Conservation (phyloP, 1,140 invertebrate species). For the Anthonomus grandis region DNA sequence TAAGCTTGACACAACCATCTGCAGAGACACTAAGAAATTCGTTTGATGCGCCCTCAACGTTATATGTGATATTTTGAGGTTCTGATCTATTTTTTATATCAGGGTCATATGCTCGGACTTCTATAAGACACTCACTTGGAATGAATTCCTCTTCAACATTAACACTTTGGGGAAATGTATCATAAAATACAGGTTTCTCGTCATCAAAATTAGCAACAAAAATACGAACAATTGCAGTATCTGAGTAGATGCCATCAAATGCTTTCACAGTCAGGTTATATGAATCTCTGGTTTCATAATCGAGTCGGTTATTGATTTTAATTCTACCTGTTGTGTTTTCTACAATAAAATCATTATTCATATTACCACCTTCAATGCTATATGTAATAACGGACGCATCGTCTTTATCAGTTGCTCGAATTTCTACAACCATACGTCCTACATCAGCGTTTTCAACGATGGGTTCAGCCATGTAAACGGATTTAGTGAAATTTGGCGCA, state of each 20-base stretch:
- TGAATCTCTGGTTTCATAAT: slow-evolving; percentile 79
- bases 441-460: slow-evolving; percentile 80
- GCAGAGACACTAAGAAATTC: slow-evolving; percentile 64
- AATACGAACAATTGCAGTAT: slow-evolving; percentile 71
- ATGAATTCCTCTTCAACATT: slow-evolving; percentile 70
- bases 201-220: slow-evolving; percentile 81
- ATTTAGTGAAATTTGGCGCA: slow-evolving; percentile 71
- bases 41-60: slow-evolving; percentile 63
- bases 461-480: slow-evolving; percentile 70
- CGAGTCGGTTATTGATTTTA: slow-evolving; percentile 69
- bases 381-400: slow-evolving; percentile 78
- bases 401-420: slow-evolving; percentile 76
- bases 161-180: slow-evolving; percentile 56
- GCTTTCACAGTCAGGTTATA: slow-evolving; percentile 74
- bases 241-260: slow-evolving; percentile 73
- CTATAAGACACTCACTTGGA: slow-evolving; percentile 62
- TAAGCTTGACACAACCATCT: slow-evolving; percentile 71
- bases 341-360: slow-evolving; percentile 73
- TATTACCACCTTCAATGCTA: slow-evolving; percentile 75
- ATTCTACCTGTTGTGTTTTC: slow-evolving; percentile 77
- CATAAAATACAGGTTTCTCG: slow-evolving; percentile 72
- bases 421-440: slow-evolving; percentile 75
- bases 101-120: slow-evolving; percentile 75
- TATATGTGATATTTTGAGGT: slow-evolving; percentile 75
- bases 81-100: slow-evolving; percentile 72